Percentiles rank a stretch among this genome's conserved stretches.
Conservation (phyloP, 2,888 invertebrate genomes). For the Hypena proboscidalis region DNA sequence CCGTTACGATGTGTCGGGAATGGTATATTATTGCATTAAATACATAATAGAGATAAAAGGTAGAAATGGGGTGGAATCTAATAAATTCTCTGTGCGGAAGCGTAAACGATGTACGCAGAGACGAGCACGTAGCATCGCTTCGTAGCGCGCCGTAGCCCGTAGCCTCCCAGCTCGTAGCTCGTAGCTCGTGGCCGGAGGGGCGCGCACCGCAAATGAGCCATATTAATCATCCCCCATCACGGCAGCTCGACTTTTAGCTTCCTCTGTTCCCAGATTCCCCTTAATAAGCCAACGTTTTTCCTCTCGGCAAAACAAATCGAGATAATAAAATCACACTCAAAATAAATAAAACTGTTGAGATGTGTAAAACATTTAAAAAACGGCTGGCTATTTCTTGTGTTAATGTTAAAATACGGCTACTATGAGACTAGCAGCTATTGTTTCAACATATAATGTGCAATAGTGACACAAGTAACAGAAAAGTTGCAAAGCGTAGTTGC, state of each 20-base stretch:
- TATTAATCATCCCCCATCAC: conserved; percentile 82
- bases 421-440: no score
- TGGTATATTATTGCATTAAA: conserved; percentile 68
- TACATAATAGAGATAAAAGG: conserved; percentile 79
- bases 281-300: conserved; percentile 63
- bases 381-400: no score
- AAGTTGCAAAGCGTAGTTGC: no score
- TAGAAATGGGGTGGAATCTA: conserved; percentile 79
- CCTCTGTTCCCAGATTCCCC: conserved; percentile 72
- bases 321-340: conserved; percentile 33
- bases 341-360: conserved; percentile 19
- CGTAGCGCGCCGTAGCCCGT: conserved; percentile 51
- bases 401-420: no score
- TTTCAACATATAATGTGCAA: no score
- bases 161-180: conserved; percentile 45
- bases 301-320: conserved; percentile 47
- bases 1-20: conserved; percentile 53
- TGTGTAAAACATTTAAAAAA: no score
- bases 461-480: no score
- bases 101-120: conserved; percentile 80
- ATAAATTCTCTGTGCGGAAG: conserved; percentile 81
- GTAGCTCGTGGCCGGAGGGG: conserved; percentile 56
- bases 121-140: conserved; percentile 74
- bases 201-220: conserved; percentile 81
- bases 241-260: conserved; percentile 78